These are phyloP conservation scores for Ochropleura leucogaster DNA, from an alignment of 2,888 invertebrate genomes.

Conservation along the genomic window DNA sequence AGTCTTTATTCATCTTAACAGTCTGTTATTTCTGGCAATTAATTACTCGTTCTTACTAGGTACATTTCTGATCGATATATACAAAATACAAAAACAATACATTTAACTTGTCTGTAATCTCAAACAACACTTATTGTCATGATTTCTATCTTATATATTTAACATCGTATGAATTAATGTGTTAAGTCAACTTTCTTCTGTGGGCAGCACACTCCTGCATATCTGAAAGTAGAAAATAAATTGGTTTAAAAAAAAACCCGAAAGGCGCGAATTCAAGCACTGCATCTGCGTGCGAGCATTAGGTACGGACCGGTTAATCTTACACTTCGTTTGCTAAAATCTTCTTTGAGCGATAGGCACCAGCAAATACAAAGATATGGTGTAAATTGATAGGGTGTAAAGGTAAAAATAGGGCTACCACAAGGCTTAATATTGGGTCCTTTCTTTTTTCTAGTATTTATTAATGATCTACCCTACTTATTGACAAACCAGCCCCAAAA, in stretches of 20 bases:
- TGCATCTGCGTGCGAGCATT: too few relatives aligned
- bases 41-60: not conserved
- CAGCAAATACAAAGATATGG: too few relatives aligned
- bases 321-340: too few relatives aligned
- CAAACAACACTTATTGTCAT: slow-evolving; percentile 18
- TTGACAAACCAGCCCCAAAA: too few relatives aligned
- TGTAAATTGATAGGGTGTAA: too few relatives aligned
- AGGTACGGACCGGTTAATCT: too few relatives aligned
- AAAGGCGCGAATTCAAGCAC: too few relatives aligned
- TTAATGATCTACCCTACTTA: too few relatives aligned
- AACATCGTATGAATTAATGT: slow-evolving; percentile 54
- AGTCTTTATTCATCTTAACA: slow-evolving; percentile 9
- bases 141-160: slow-evolving; percentile 20
- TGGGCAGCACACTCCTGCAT: slow-evolving; percentile 87
- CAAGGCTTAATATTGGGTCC: too few relatives aligned
- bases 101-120: slow-evolving; percentile 17
- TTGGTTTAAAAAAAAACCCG: not conserved
- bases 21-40: not conserved
- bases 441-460: too few relatives aligned
- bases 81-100: slow-evolving; percentile 6
- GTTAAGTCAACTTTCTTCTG: slow-evolving; percentile 62
- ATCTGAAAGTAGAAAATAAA: slow-evolving; percentile 73
- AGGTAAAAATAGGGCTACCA: too few relatives aligned
- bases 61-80: slow-evolving; percentile 18
- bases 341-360: too few relatives aligned